Conservation (phyloP, 2,888 invertebrate species). For the Philonicus albiceps region DNA sequence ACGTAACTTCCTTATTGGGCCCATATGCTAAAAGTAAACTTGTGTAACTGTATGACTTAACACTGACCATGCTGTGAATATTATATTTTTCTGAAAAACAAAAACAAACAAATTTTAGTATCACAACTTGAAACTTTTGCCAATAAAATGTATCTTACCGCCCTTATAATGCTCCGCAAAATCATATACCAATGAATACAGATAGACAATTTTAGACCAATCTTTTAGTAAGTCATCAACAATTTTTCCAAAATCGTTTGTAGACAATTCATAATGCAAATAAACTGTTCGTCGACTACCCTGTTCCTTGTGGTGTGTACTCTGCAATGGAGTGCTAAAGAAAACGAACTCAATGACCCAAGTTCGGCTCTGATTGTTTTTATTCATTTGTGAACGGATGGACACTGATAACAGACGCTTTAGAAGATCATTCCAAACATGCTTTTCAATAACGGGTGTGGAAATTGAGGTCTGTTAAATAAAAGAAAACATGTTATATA, state of each 20-base stretch:
- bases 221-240: conserved; percentile 88
- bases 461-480: conserved; percentile 47
- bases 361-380: conserved; percentile 74
- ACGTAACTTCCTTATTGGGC: conserved; percentile 82
- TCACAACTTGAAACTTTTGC: neutral
- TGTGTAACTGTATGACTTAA: conserved; percentile 93
- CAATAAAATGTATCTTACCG: conserved; percentile 63
- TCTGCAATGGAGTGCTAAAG: conserved; percentile 80
- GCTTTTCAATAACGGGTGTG: conserved; percentile 58
- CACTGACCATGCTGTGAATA: conserved; percentile 75
- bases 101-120: conserved; percentile 45
- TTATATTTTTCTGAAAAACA: conserved; percentile 68
- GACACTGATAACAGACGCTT: conserved; percentile 84
- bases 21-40: conserved; percentile 91
- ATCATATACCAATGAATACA: conserved; percentile 85
- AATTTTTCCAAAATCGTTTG: conserved; percentile 80
- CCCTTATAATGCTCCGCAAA: conserved; percentile 80
- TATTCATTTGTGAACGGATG: conserved; percentile 79
- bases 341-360: conserved; percentile 94
- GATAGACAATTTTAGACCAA: conserved; percentile 91
- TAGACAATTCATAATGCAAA: conserved; percentile 89
- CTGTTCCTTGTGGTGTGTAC: conserved; percentile 84
- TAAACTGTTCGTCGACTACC: conserved; percentile 88
- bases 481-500: neutral
- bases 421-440: conserved; percentile 76